A percentile compares a stretch with the other conserved stretches of the same genome.
Conservation (phyloP, 2,888 invertebrate genomes). For the Drosophila peninsularis region DNA sequence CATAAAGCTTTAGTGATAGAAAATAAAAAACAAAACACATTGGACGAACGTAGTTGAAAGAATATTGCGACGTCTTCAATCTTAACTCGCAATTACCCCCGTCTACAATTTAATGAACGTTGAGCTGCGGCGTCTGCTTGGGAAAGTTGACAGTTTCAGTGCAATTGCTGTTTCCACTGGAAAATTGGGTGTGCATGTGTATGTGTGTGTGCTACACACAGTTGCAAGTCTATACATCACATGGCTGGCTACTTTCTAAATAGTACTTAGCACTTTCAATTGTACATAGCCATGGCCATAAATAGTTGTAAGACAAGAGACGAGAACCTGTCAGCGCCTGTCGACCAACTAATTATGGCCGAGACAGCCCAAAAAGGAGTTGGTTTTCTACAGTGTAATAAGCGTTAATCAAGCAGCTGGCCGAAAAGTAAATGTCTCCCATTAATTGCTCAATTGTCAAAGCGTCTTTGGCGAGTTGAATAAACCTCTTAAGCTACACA, state of each 20-base stretch:
- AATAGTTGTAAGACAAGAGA: slow-evolving; percentile 24
- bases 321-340: slow-evolving; percentile 58
- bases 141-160: slow-evolving; percentile 75
- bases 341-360: slow-evolving; percentile 47
- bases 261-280: slow-evolving; percentile 79
- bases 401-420: slow-evolving; percentile 50
- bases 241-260: slow-evolving; percentile 70
- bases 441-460: slow-evolving; percentile 75
- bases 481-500: slow-evolving; percentile 45
- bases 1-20: not conserved
- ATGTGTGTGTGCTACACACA: slow-evolving; percentile 2
- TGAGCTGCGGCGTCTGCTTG: slow-evolving; percentile 31
- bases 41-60: slow-evolving; percentile 42
- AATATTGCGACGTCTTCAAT: slow-evolving; percentile 50
- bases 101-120: slow-evolving; percentile 49
- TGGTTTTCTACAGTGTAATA: slow-evolving; percentile 38
- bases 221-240: not conserved
- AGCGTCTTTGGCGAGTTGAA: slow-evolving; percentile 48
- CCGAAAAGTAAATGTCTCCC: slow-evolving; percentile 53
- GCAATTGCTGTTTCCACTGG: slow-evolving; percentile 44
- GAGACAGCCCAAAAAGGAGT: slow-evolving; percentile 26
- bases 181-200: slow-evolving; percentile 51
- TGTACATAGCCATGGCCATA: slow-evolving; percentile 32
- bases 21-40: slow-evolving; percentile 18
- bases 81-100: slow-evolving; percentile 43